Evolutionary conservation across 2,113 vertebrate species (phyloP).

Genomic region (Burhinus oedicnemus): DNA sequence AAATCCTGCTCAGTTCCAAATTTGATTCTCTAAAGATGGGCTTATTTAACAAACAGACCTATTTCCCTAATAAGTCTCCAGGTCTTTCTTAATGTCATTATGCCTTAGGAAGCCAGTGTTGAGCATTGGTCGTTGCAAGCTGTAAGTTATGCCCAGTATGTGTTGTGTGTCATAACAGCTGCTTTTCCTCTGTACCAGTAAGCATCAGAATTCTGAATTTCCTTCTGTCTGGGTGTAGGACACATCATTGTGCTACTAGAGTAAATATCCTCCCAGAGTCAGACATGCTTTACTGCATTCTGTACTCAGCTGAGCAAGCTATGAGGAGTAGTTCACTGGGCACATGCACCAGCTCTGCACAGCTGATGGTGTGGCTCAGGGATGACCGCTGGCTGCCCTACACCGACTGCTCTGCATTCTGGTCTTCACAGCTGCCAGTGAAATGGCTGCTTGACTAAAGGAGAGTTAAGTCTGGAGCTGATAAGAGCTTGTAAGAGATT

Average conservation of each 20-base stretch:
- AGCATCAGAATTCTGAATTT: background rate
- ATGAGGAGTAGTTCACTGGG: background rate
- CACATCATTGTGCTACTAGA: background rate
- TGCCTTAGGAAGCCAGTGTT: background rate
- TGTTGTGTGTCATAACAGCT: background rate
- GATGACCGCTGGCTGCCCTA: background rate
- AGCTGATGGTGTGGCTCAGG: background rate
- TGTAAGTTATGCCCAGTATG: background rate
- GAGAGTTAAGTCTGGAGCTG: background rate
- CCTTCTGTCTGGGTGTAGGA: conserved; percentile 21
- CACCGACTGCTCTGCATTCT: background rate
- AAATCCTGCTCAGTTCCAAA: background rate
- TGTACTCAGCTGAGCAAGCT: background rate
- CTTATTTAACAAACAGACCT: background rate
- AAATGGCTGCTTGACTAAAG: background rate
- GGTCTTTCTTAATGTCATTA: background rate
- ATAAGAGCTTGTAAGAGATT: background rate
- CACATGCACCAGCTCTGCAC: background rate
- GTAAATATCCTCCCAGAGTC: background rate
- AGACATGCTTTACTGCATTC: background rate
- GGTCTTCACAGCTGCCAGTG: background rate
- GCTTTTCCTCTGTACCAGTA: background rate
- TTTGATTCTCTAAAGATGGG: background rate
- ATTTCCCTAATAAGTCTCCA: background rate
- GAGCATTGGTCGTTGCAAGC: background rate